A percentile compares a stretch with the other conserved stretches of the same genome.
Conservation (phyloP, 2,888 invertebrate species). For the Diabrotica balteata region DNA sequence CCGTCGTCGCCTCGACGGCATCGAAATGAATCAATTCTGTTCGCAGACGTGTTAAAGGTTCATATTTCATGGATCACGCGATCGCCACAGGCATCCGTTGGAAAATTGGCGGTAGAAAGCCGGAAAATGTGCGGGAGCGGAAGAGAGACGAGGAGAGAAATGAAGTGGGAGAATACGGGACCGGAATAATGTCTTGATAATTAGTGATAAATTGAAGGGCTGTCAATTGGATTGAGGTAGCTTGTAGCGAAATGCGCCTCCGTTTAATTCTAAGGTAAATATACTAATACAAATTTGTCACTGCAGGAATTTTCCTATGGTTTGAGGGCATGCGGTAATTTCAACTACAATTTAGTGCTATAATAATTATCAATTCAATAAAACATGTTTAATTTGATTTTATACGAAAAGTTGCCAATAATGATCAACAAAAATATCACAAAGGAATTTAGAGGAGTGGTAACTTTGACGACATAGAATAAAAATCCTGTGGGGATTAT, state of each 20-base stretch:
- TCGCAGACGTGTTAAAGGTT: slow-evolving; percentile 35
- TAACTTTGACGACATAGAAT: no score
- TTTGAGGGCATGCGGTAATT: no score
- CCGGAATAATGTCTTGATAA: slow-evolving; percentile 43
- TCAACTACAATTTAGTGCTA: no score
- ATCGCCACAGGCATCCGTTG: slow-evolving; percentile 31
- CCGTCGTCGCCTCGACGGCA: neutral
- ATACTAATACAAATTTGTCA: slow-evolving; percentile 1
- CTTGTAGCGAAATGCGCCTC: neutral
- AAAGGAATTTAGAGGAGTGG: no score
- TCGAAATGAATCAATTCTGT: slow-evolving; percentile 27
- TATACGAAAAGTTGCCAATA: no score
- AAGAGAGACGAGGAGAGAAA: neutral
- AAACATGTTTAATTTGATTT: no score
- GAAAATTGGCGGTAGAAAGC: slow-evolving; percentile 32
- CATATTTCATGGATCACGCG: slow-evolving; percentile 42
- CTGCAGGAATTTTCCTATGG: no score
- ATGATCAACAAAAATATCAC: no score
- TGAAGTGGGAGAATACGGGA: slow-evolving; percentile 10
- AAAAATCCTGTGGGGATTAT: no score
- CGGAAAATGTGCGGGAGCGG: slow-evolving; percentile 22
- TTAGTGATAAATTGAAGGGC: slow-evolving; percentile 42
- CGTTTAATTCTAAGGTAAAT: slow-evolving; percentile 1
- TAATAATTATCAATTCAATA: no score
- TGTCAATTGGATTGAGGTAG: slow-evolving; percentile 34